These are phyloP conservation scores for Microplitis demolitor DNA, from an alignment of 1,140 invertebrate species.

Conservation along the genomic window DNA sequence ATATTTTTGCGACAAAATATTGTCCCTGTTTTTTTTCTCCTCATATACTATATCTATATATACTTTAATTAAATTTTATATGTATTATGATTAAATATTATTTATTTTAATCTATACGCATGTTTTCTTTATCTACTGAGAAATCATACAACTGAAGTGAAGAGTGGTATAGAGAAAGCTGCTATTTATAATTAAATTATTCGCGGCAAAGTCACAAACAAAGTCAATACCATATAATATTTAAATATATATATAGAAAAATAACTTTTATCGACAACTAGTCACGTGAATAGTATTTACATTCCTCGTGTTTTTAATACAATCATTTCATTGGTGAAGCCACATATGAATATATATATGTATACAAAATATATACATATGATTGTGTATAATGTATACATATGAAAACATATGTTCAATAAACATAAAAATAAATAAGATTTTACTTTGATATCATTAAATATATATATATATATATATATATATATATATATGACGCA, in stretches of 20 bases:
- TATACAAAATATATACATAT: too few species aligned
- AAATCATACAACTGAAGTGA: constrained; percentile 27
- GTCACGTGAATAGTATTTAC: neutral
- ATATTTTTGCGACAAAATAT: too few species aligned
- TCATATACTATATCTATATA: too few species aligned
- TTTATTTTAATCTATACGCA: neutral
- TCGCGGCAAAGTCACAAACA: neutral
- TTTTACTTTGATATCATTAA: too few species aligned
- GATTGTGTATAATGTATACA: too few species aligned
- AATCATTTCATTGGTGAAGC: neutral
- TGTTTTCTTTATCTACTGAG: neutral
- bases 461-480: too few species aligned
- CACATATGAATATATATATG: neutral
- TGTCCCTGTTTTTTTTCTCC: too few species aligned
- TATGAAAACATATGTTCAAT: too few species aligned
- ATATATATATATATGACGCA: too few species aligned
- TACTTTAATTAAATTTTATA: too few species aligned
- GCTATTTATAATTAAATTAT: neutral
- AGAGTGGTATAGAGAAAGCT: neutral
- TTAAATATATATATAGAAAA: neutral
- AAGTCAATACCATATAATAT: neutral
- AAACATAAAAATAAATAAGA: too few species aligned
- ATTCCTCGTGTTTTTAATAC: neutral
- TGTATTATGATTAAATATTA: too few species aligned
- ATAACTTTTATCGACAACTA: neutral